Evolutionary conservation across 1,140 invertebrate species (phyloP), one percentile per base, ranked within the genome.

Genomic region (Lordiphosa collinella): DNA sequence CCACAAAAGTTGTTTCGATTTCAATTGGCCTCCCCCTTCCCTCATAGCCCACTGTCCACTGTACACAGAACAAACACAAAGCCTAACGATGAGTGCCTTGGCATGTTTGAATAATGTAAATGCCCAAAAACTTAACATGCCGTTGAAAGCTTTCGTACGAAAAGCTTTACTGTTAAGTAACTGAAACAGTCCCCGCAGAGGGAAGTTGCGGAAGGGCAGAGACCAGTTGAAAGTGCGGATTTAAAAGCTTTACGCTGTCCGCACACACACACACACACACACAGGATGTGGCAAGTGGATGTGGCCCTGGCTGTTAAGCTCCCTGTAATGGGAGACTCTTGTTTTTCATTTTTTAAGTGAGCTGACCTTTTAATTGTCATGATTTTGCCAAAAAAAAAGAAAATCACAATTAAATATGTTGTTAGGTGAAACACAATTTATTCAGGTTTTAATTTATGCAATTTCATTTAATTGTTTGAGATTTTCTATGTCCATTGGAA

Each of bases 181-280:
- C 18, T 34, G 18, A 22, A 5, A 22, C 18, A 22, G 18, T 22
- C 32, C 9, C 22, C 22, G 25, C 3, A 38, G 34, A 13, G 10
- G 5, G 4, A 8, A 16, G 7, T 13, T 6, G 8, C n/a, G 10
- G 8, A 34, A 16, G 14, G 22, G 12, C 14, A 48, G 44, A 48
- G 44, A 31, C 54, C 38, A 47, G 43, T 44, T 34, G 34, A 9
- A 35, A 55, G 68, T 65, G 10, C 29, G 49, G 76, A 79, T 35
- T 82, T 82, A 82, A 82, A 82, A 82, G 76, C 76, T 82, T 82
- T 82, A 55, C 52, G 57, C 50, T 82, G 76, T 82, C 72, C 71
- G 25, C 25, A 8, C 6, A 29, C 25, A 29, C 25, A 29, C 22
- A 25, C 22, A 25, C 22, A 25, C 22, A 25, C 25, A 29, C 25